Evolutionary conservation across 2,113 vertebrate species (phyloP).

Genomic region (Dermatemys mawii): DNA sequence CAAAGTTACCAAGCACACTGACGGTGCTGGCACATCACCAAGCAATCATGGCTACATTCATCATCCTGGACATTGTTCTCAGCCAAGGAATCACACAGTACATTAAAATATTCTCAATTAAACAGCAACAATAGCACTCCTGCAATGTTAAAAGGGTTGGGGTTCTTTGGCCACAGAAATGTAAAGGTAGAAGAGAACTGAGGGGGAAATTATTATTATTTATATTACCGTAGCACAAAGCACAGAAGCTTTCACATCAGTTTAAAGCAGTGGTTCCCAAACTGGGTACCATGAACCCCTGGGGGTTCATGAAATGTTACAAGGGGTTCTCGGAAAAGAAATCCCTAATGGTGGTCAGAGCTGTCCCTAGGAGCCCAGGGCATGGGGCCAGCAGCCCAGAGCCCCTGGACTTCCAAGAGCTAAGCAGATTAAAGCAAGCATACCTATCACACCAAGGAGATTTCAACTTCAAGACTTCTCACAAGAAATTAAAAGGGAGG

Average conservation of each 20-base stretch:
- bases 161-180: neutral
- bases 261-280: no score
- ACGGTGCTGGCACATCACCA: neutral
- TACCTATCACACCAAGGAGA: no score
- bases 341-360: no score
- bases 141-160: neutral
- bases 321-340: no score
- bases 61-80: conserved; percentile 11
- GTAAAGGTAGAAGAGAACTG: neutral
- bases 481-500: no score
- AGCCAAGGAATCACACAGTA: neutral
- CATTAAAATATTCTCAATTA: neutral
- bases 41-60: neutral
- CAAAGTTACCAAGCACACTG: neutral
- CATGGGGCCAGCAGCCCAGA: no score
- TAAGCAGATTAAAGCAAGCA: no score
- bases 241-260: neutral
- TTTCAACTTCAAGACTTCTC: no score
- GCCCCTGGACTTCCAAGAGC: no score
- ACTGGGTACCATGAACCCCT: no score
- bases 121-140: neutral
- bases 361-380: no score
- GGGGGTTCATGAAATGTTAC: no score
- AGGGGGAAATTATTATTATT: neutral
- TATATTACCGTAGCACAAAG: neutral